phyloP scores from a whole-genome alignment of 2,888 invertebrate genomes.

The Tetragnatha montana region DNA sequence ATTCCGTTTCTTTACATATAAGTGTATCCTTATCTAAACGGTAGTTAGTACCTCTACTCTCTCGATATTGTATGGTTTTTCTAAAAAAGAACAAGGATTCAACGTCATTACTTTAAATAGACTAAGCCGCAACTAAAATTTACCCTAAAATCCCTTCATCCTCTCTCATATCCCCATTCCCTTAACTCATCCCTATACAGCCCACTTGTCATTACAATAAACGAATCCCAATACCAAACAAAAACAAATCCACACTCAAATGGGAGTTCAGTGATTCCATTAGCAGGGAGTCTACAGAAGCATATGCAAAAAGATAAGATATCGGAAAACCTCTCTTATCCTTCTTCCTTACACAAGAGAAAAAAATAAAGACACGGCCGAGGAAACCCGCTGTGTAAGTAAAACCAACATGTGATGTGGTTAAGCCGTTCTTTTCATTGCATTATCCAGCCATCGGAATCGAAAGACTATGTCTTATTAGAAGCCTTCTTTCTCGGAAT shows the following conservation, averaged over 20 bases:
- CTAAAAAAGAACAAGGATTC: no score
- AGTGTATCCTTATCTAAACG: no score
- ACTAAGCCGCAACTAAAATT: no score
- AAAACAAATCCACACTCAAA: neutral
- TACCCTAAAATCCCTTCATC: no score
- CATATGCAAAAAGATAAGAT: neutral
- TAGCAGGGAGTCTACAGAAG: neutral
- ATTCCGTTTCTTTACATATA: no score
- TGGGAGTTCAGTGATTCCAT: neutral
- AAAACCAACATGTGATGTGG: slow-evolving; percentile 39
- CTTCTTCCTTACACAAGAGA: neutral
- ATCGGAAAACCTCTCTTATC: neutral
- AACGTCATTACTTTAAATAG: no score
- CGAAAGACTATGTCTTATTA: slow-evolving; percentile 46
- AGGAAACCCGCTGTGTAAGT: neutral
- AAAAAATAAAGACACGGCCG: neutral
- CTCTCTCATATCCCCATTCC: no score
- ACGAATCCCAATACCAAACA: neutral
- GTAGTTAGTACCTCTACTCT: no score
- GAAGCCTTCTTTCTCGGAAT: slow-evolving; percentile 53
- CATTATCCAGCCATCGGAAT: slow-evolving; percentile 48
- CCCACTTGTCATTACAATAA: no score
- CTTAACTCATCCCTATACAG: no score
- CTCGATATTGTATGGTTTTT: no score
- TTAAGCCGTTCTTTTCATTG: slow-evolving; percentile 50